These are phyloP conservation scores for Campoletis sonorensis DNA, from an alignment of 1,140 invertebrate genomes.

Conservation along the genomic window DNA sequence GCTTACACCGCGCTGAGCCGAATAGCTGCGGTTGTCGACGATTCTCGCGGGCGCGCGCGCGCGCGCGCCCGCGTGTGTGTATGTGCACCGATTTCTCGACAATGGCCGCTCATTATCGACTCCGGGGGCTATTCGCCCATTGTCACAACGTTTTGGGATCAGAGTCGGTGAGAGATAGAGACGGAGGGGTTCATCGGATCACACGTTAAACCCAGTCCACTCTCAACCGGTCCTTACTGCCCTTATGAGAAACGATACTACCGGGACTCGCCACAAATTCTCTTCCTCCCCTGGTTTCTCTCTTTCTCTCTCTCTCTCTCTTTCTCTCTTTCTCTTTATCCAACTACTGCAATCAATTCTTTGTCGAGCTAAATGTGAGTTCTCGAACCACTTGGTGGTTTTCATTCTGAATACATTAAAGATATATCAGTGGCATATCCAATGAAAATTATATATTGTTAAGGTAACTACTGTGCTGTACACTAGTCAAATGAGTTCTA, in stretches of 20 bases:
- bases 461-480: too few species aligned
- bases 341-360: constrained; percentile 17
- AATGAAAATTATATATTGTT: constrained; percentile 13
- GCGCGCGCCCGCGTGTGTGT: background rate
- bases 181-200: constrained; percentile 6
- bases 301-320: background rate
- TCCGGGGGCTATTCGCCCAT: constrained; percentile 39
- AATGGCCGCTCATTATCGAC: constrained; percentile 45
- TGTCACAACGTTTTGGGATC: constrained; percentile 37
- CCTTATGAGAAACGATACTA: constrained; percentile 40
- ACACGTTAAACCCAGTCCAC: background rate
- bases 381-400: constrained; percentile 23
- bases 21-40: constrained; percentile 28
- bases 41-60: background rate
- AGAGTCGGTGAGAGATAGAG: constrained; percentile 34
- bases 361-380: constrained; percentile 2
- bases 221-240: constrained; percentile 34
- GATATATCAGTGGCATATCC: too few species aligned
- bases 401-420: background rate
- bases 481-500: too few species aligned
- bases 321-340: background rate
- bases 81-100: constrained; percentile 10
- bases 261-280: constrained; percentile 35
- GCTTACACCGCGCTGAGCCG: background rate
- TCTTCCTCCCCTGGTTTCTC: constrained; percentile 2